Evolutionary conservation across 2,888 invertebrate species (phyloP), one percentile per base, ranked within the genome.

Genomic region (Hemistola chrysoprasaria): DNA sequence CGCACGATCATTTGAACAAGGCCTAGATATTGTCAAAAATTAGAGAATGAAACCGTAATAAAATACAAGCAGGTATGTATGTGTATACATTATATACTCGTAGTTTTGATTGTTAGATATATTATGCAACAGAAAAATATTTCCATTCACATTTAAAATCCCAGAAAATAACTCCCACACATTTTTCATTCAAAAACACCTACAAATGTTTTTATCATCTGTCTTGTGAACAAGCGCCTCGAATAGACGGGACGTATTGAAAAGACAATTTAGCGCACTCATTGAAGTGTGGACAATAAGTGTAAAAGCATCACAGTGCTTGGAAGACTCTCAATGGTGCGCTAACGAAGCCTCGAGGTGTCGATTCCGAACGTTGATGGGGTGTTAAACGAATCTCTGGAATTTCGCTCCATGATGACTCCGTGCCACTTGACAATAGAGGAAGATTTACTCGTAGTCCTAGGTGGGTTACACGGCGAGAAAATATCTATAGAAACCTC

Each of bases 271-370:
- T 61, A 62, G 48, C 59, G 42, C 47, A 56, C 40, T 38, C 53
- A 58, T 54, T 40, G 45, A 44, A 29, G 20, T 34, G 33, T 24
- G 47, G 52, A 62, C 58, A 61, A 57, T 56, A 52, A 33, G 46
- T 57, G 65, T 58, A 46, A 66, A 59, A 53, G n/a, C 55, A 43
- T 25, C 47, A 34, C 10, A 23, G 42, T 60, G 53, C 48, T 34
- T 45, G 47, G 44, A 23, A n/a, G 22, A 30, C 51, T 47, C 36
- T 68, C 57, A 67, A 70, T 65, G 47, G 57, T 37, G 40, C 44
- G 42, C 59, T 71, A 71, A 71, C 71, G 72, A 71, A 69, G 46
- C 28, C 57, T 56, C 22, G 36, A 40, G 38, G 46, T 49, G 48
- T 57, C 56, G 24, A 38, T 36, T 33, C 26, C 7, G 11, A 22